Evolutionary conservation across 2,113 vertebrate genomes (phyloP), one percentile per base, ranked within the genome.

Genomic region (Junco hyemalis): DNA sequence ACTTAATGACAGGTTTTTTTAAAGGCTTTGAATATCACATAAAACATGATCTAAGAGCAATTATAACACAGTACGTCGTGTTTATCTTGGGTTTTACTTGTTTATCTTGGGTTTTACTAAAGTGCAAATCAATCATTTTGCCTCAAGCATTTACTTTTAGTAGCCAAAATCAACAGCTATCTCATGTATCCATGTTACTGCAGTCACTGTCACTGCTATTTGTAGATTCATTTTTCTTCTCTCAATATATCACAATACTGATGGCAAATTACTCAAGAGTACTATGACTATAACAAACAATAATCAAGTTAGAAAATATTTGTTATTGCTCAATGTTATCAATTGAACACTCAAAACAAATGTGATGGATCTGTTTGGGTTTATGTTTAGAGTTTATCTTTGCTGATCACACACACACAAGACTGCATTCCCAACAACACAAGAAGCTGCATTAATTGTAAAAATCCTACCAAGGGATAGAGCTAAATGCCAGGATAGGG

Each of bases 1-100:
- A 86, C 28, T 96, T 96, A 89, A 94, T 25, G 18, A 81, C 60
- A 77, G 16, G 85, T 88, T 88, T 94, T 94, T 96, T 70, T 28
- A 93, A 94, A 86, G 88, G 71, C 80, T 96, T 86, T 90, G 88
- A 94, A 66, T 94, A 95, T 91, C 94, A 81, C 88, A 96, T 95
- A 95, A 97, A 95, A 97, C 87, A 80, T 65, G 81, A 97, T 92
- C 94, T 90, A 95, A 93, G 91, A 89, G 93, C 92, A 95, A 91
- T 94, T 97, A 95, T 94, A 94, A 88, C 86, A 87, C 4, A 1
- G 86, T 69, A 92, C 13, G 8, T 63, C 0, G 47, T 95, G 93
- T 96, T 96, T 95, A 91, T 90, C 88, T 96, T 92, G 78, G 69
- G 88, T 78, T 96, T 94, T 94, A 91, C 66, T 92, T 95, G 94